Evolutionary conservation across 2,888 invertebrate species (phyloP).

Genomic region (Anthrax anthrax): DNA sequence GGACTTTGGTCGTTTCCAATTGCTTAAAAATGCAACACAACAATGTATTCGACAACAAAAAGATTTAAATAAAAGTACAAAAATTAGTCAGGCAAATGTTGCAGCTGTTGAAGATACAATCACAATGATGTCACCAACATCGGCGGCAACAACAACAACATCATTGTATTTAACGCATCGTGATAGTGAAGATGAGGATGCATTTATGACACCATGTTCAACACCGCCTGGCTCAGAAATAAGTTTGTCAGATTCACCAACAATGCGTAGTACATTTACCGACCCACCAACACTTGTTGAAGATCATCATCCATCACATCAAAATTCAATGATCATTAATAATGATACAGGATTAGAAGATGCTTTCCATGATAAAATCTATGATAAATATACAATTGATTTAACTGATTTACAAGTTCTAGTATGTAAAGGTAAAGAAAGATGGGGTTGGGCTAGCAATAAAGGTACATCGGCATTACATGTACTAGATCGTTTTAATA

Average conservation of each 20-base stretch:
- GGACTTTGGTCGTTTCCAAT: conserved; percentile 71
- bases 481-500: conserved; percentile 66
- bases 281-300: conserved; percentile 45
- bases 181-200: conserved; percentile 42
- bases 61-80: neutral
- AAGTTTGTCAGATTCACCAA: conserved; percentile 40
- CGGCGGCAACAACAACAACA: neutral
- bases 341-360: conserved; percentile 38
- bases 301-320: too few relatives aligned
- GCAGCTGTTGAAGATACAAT: neutral
- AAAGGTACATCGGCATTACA: conserved; percentile 75
- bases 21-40: conserved; percentile 22
- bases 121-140: neutral
- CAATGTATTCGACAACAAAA: conserved; percentile 12
- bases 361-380: conserved; percentile 51
- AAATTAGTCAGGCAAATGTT: neutral
- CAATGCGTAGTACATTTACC: conserved; percentile 24
- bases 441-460: conserved; percentile 77
- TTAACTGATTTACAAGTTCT: conserved; percentile 74
- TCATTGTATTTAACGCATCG: neutral
- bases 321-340: conserved; percentile 25
- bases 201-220: conserved; percentile 73
- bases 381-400: conserved; percentile 65
- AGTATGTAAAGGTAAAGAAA: conserved; percentile 75
- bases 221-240: conserved; percentile 67